Percentiles rank a stretch among this genome's conserved stretches.
phyloP scores from a whole-genome alignment of 2,113 vertebrate species.

The Rhinolophus ferrumequinum region DNA sequence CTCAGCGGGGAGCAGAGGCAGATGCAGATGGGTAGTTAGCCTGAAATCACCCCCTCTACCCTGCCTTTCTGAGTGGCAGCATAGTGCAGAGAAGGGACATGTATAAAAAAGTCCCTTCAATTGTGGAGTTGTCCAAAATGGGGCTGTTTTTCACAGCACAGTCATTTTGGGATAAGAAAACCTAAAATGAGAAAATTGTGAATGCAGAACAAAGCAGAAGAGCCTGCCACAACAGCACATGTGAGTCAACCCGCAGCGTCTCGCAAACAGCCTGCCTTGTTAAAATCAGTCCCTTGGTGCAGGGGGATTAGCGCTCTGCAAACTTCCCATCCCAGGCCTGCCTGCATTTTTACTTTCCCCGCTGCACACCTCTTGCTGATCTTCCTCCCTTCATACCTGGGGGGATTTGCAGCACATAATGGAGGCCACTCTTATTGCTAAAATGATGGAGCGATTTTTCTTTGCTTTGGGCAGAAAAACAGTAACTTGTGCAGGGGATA shows the following conservation, averaged over 20 bases:
- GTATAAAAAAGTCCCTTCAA: slow-evolving; percentile 27
- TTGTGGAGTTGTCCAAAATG: slow-evolving; percentile 28
- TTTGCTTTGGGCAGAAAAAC: slow-evolving; percentile 61
- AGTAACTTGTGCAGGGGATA: slow-evolving; percentile 32
- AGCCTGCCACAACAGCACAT: slow-evolving; percentile 50
- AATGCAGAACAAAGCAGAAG: slow-evolving; percentile 69
- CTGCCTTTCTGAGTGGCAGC: slow-evolving; percentile 23
- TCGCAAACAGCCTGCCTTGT: slow-evolving; percentile 75
- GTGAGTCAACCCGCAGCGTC: slow-evolving; percentile 45
- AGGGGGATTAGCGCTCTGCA: slow-evolving; percentile 71
- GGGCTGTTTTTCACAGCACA: slow-evolving; percentile 2
- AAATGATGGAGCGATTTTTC: slow-evolving; percentile 43
- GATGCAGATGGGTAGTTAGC: not conserved
- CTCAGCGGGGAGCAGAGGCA: not conserved
- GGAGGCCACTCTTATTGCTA: slow-evolving; percentile 53
- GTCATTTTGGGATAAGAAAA: slow-evolving; percentile 57
- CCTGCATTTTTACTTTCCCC: slow-evolving; percentile 66
- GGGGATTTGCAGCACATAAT: slow-evolving; percentile 64
- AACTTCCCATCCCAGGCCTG: slow-evolving; percentile 72
- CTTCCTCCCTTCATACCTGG: slow-evolving; percentile 39
- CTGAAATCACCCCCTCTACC: not conserved
- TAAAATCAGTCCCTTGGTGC: slow-evolving; percentile 79
- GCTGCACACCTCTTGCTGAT: slow-evolving; percentile 55
- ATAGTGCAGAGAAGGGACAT: not conserved
- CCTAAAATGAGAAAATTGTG: slow-evolving; percentile 61